Base-by-base conservation (phyloP, 2,797 vertebrate species). In the Muraenolepis orangiensis region DNA sequence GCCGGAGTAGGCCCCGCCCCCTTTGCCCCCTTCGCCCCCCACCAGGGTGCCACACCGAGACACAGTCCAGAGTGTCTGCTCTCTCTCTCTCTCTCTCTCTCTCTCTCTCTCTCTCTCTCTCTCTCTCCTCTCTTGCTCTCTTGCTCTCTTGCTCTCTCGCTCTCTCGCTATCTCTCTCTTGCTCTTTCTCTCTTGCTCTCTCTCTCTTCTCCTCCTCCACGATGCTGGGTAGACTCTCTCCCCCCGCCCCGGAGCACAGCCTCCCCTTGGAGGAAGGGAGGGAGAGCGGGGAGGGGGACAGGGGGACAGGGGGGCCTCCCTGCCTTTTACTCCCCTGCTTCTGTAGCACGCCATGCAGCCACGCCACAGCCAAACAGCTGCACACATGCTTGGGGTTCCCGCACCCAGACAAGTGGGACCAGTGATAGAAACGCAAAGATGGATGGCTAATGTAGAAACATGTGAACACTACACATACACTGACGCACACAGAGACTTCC, bases 1-100 rank as follows among this genome's bases (percentile, higher is more conserved):
- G n/a, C 94, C 95, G 0, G 94, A 97, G 81, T 95, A 96, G 93
- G 76, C 10, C 31, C 68, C 51, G 70, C 81, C 20, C 46, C 32
- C 76, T 40, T 77, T 74, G 81, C 28, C 68, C 75, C 11, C 6
- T 29, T 69, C 16, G 71, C 70, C 69, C 79, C 32, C 32, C 32
- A 34, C 32, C 32, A 34, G 3, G 3, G 14, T 42, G 40, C 40
- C 40, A 42, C 40, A 13, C 82, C 57, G 84, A 84, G 86, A 82
- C 78, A 81, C 67, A 74, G 74, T 31, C 42, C 76, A 73, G 79
- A 77, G 84, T 81, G 66, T 72, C 79, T 82, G 32, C 82, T 75
- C 81, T 71, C 69, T 32, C 78, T 40, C 18, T 51, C 18, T 73
- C 69, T 73, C 79, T n/a, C 32, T 34, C 46, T 51, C 46, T 81